Base-by-base conservation (phyloP, 2,888 invertebrate genomes). In the Pilophorus perplexus region DNA sequence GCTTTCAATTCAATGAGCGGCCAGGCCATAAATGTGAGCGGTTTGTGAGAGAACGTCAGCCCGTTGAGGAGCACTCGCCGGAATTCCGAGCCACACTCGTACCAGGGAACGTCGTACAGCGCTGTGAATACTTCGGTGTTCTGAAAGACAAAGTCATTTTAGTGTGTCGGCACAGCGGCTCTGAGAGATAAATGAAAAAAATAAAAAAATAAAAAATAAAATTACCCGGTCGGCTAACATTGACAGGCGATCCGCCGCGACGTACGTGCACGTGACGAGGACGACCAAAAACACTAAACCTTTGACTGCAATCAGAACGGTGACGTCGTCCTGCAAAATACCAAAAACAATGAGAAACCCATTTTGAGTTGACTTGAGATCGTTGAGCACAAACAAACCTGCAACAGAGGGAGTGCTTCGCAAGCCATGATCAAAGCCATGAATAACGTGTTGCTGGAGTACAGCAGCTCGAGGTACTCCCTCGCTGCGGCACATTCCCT, bases 401-500 rank as follows among this genome's bases (percentile, higher is more conserved):
- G 27, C n/a, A 59, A 6, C 16, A 59, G 59, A 12, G 59, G 59
- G 16, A 40, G 42, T 2, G 42, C 59, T 59, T 59, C 59, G 14
- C 40, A 59, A 40, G 59, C 59, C 59, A 59, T 59, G 20, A 59
- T 42, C 59, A 59, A 42, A 8, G 59, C 40, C 18, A 59, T 42
- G 42, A 42, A 23, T 2, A 42, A n/a, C 2, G 27, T 59, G 12
- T 40, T 20, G 3, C 42, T n/a, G 8, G 42, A 59, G 10, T 42
- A 59, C 16, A 14, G 27, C n/a, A 4, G 23, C 18, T 59, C 42
- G 8, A 59, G 25, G 18, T 59, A 44, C 5, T 16, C 16, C 25
- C n/a, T 59, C 18, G 14, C 42, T 25, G 59, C 23, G 8, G n/a
- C 16, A n/a, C 40, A 1, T 59, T 59, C 59, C 25, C 59, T 59